Base-by-base conservation (phyloP, 2,797 vertebrate genomes). In the Heliangelus exortis region DNA sequence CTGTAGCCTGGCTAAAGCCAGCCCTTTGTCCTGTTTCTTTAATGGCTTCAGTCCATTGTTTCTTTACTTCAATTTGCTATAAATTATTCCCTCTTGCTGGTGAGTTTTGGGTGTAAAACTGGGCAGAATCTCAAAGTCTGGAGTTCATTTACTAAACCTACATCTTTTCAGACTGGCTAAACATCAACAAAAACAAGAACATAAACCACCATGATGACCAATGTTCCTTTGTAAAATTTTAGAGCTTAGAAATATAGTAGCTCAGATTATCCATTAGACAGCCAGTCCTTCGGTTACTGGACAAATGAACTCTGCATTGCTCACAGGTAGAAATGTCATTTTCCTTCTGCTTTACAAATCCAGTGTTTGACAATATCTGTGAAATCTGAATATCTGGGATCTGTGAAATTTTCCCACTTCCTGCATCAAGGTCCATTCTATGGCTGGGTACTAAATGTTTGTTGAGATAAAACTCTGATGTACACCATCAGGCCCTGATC, bases 81-180 rank as follows among this genome's bases (percentile, higher is more conserved):
- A 65, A 91, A 87, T 47, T 1, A 87, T 73, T 65, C 26, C 8
- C 11, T 72, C 54, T 84, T 75, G 41, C 92, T 85, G n/a, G 53
- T 83, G 58, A 95, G 69, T 33, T 91, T 72, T 84, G 82, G 28
- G 26, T 75, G n/a, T 47, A 92, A 55, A 86, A 86, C 74, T 81
- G 48, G 83, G 69, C 85, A 96, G 69, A 90, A 82, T 63, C 58
- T 91, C 83, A 59, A 91, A 93, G 28, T 72, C 69, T 90, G 85
- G 66, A 91, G 83, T 93, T 94, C 79, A 92, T 95, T 94, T 96
- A 93, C 88, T 90, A 89, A 86, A 78, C 21, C 66, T 86, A 51
- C 71, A 75, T 90, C 68, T 86, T 93, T 94, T 90, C 67, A 93
- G 76, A 69, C 51, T 66, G 54, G 75, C 48, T 93, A 83, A 94